Percentiles rank a stretch among this genome's conserved stretches.
phyloP scores from a whole-genome alignment of 2,797 vertebrate genomes.

The Cryptoblepharus egeriae region DNA sequence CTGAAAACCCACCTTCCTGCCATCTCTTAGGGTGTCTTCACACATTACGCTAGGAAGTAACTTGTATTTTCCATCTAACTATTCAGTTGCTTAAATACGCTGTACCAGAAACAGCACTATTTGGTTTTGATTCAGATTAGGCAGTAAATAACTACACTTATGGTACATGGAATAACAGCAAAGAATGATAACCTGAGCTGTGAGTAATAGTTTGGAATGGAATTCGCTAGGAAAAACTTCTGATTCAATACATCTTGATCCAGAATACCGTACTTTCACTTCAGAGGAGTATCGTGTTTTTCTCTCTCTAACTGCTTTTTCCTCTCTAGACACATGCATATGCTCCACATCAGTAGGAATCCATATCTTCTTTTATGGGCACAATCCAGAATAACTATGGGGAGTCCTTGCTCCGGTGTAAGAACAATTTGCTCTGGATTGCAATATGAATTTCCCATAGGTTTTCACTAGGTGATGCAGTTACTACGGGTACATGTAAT shows the following conservation, averaged over 20 bases:
- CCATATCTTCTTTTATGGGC: no score
- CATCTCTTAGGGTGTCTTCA: constrained; percentile 33
- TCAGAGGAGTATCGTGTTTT: no score
- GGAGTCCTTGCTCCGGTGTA: no score
- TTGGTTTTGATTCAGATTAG: neutral
- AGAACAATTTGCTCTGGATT: no score
- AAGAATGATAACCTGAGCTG: neutral
- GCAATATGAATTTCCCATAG: no score
- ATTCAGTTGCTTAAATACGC: neutral
- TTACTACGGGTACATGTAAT: no score
- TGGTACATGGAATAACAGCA: neutral
- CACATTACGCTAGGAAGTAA: neutral
- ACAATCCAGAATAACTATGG: no score
- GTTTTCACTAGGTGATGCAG: no score
- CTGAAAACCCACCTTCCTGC: constrained; percentile 44
- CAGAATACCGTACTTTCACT: no score
- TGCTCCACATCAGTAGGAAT: neutral
- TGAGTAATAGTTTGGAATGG: neutral
- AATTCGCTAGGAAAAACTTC: neutral
- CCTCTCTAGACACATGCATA: neutral
- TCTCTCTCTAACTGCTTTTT: no score
- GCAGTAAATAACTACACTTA: neutral
- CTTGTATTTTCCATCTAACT: neutral
- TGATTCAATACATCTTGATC: neutral
- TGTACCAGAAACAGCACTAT: neutral